Evolutionary conservation across 2,797 vertebrate genomes (phyloP).

Genomic region (Coregonus ussuriensis): DNA sequence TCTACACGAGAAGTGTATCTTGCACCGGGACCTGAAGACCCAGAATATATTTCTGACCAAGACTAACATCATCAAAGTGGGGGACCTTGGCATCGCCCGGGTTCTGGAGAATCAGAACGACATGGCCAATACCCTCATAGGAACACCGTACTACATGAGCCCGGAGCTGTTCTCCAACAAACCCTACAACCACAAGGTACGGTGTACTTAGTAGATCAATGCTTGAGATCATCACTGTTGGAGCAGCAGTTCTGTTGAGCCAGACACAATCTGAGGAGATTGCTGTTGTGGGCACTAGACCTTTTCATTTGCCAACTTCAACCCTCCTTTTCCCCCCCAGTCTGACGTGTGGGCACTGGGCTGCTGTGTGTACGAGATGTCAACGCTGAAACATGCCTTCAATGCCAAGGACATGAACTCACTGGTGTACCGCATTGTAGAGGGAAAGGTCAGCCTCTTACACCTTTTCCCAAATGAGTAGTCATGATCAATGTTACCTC

Average conservation of each 20-base stretch:
- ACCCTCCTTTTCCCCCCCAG: conserved; percentile 63
- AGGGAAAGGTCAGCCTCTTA: conserved; percentile 87
- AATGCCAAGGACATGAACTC: conserved; percentile 99
- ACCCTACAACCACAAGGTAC: conserved; percentile 97
- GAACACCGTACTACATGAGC: conserved; percentile 99
- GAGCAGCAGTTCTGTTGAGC: neutral
- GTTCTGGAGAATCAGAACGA: conserved; percentile 93
- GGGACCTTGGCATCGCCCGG: conserved; percentile 94
- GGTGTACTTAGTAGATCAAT: neutral
- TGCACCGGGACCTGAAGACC: conserved; percentile 97
- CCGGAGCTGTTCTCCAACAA: conserved; percentile 96
- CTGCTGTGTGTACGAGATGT: conserved; percentile 98
- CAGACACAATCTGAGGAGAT: neutral
- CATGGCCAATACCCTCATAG: conserved; percentile 97
- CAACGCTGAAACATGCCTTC: conserved; percentile 95
- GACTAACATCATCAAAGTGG: conserved; percentile 97
- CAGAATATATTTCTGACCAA: conserved; percentile 98
- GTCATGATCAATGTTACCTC: neutral
- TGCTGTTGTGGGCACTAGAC: neutral
- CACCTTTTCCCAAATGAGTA: neutral
- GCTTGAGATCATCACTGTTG: neutral
- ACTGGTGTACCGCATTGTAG: conserved; percentile 93
- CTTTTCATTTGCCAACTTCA: neutral
- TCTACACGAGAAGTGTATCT: conserved; percentile 93
- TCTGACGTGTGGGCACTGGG: conserved; percentile 98